A percentile compares a stretch with the other conserved stretches of the same genome.
These are phyloP conservation scores for Drosophila monieri DNA, from an alignment of 2,888 invertebrate genomes.

Conservation along the genomic window DNA sequence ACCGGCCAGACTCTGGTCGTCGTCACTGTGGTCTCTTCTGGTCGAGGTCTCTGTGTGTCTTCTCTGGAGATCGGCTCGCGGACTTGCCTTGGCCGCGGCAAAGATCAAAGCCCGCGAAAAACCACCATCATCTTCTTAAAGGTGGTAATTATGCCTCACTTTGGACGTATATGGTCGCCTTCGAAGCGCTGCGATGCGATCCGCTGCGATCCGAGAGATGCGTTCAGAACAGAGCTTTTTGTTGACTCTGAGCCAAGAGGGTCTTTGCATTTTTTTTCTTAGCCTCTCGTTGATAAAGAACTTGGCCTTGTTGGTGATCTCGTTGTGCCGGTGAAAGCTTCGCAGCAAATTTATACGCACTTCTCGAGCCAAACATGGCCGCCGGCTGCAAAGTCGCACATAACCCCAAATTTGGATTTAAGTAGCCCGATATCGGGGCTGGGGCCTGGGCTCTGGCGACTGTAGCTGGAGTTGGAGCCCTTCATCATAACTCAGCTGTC, in stretches of 20 bases:
- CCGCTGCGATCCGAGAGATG: constrained; percentile 32
- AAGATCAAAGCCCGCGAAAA: constrained; percentile 82
- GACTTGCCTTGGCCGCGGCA: constrained; percentile 67
- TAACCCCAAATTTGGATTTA: constrained; percentile 44
- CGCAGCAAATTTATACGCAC: constrained; percentile 72
- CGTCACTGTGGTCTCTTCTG: constrained; percentile 48
- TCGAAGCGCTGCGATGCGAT: constrained; percentile 29
- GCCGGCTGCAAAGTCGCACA: constrained; percentile 48
- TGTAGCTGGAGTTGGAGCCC: constrained; percentile 29
- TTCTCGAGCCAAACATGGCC: constrained; percentile 65
- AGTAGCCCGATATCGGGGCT: constrained; percentile 35
- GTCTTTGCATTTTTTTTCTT: constrained; percentile 5
- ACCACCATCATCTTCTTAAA: constrained; percentile 83
- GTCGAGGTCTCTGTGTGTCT: constrained; percentile 5
- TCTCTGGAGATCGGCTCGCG: constrained; percentile 24
- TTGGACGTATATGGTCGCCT: constrained; percentile 48
- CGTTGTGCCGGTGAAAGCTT: constrained; percentile 66
- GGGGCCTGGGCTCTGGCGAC: not conserved
- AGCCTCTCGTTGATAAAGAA: constrained; percentile 45
- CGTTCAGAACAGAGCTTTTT: constrained; percentile 31
- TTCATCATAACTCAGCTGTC: constrained; percentile 78
- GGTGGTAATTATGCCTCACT: constrained; percentile 82
- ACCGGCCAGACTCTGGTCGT: constrained; percentile 42
- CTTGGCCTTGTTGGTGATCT: constrained; percentile 46
- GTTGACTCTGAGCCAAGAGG: not conserved